Evolutionary conservation across 2,797 vertebrate genomes (phyloP).

Genomic region (Fistularia commersonii): DNA sequence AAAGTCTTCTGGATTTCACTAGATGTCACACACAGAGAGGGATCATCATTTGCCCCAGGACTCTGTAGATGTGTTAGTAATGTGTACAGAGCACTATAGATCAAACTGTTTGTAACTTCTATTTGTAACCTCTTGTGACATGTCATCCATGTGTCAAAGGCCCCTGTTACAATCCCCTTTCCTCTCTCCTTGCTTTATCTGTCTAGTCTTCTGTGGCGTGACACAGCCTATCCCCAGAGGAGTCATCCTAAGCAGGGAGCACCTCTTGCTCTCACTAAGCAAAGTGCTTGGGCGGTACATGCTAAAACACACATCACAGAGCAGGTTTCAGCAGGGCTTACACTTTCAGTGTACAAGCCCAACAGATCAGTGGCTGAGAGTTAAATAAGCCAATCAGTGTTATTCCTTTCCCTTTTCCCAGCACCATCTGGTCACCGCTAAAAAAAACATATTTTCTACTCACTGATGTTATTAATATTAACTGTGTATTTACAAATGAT

Average conservation of each 20-base stretch:
- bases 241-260: constrained; percentile 65
- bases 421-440: neutral
- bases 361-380: constrained; percentile 41
- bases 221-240: constrained; percentile 67
- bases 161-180: constrained; percentile 5
- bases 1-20: constrained; percentile 13
- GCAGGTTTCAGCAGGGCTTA: constrained; percentile 61
- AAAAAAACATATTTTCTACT: neutral
- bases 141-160: constrained; percentile 17
- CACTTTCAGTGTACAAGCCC: constrained; percentile 34
- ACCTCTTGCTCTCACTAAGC: constrained; percentile 38
- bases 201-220: constrained; percentile 53
- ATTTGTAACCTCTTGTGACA: constrained; percentile 1
- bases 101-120: constrained; percentile 21
- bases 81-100: constrained; percentile 5
- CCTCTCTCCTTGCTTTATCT: constrained; percentile 13
- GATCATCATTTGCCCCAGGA: constrained; percentile 11
- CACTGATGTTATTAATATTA: no score
- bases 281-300: constrained; percentile 55
- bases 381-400: constrained; percentile 29
- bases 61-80: constrained; percentile 7
- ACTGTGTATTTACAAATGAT: no score
- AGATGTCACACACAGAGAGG: constrained; percentile 5
- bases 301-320: constrained; percentile 45
- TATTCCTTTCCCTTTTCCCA: constrained; percentile 3